phyloP scores from a whole-genome alignment of 2,113 vertebrate species.

The Nothoprocta pentlandii region DNA sequence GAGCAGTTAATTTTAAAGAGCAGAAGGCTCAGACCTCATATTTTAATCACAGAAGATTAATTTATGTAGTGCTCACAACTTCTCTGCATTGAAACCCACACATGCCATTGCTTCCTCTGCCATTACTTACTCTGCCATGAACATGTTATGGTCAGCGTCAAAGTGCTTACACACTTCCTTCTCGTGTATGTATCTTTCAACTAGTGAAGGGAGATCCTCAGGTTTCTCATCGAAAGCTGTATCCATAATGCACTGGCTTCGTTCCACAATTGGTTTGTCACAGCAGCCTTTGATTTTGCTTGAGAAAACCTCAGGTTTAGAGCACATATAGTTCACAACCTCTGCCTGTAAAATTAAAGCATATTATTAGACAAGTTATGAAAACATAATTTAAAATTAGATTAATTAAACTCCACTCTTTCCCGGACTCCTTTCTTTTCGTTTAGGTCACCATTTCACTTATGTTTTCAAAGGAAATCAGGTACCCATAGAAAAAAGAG shows the following conservation, averaged over 20 bases:
- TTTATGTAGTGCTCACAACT: not conserved
- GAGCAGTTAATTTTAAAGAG: not conserved
- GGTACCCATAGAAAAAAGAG: not conserved
- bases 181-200: constrained; percentile 26
- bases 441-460: not conserved
- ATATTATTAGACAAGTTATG: not conserved
- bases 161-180: constrained; percentile 74
- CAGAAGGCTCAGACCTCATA: not conserved
- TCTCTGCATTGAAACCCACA: not conserved
- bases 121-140: constrained; percentile 75
- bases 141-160: constrained; percentile 26
- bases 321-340: constrained; percentile 37
- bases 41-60: not conserved
- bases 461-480: not conserved
- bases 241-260: constrained; percentile 41
- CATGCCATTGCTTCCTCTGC: not conserved
- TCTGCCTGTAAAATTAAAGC: constrained; percentile 50
- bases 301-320: constrained; percentile 61
- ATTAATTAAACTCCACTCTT: not conserved
- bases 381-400: not conserved
- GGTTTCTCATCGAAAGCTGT: constrained; percentile 39
- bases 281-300: constrained; percentile 74
- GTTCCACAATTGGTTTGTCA: constrained; percentile 25
- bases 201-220: not conserved
- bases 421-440: not conserved